Evolutionary conservation across 2,113 vertebrate genomes (phyloP), one percentile per base, ranked within the genome.

Genomic region (Nannospalax galili): DNA sequence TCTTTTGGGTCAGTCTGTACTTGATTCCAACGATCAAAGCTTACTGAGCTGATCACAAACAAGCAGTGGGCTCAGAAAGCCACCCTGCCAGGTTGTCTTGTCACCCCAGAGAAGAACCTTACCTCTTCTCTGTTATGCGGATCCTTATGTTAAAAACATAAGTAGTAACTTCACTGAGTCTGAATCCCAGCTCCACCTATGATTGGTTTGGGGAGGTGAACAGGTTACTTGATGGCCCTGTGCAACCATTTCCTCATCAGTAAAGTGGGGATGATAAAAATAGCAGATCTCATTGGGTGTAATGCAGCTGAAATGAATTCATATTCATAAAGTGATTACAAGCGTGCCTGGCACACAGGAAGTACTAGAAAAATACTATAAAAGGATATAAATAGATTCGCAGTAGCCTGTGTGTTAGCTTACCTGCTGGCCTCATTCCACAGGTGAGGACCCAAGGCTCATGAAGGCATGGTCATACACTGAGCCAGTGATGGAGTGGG

Each of bases 161-260:
- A 62, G 22, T 35, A 90, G 95, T 28, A 40, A 77, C 69, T 72
- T 89, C 11, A 70, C 22, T n/a, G 72, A 40, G 42, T 75, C 37
- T 69, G 69, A 85, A 85, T 88, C 65, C 20, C 73, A 79, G 69
- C 35, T 92, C 79, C 42, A 24, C 24, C 62, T 94, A n/a, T 84
- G 91, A 52, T 48, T 45, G 40, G 30, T 72, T 26, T 64, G 2
- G 65, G 84, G 32, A 88, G 48, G 52, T 74, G 45, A 70, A 37
- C 70, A 86, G 87, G 75, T 74, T 58, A 45, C 11, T 52, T 8
- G n/a, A 60, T 19, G 37, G 91, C 72, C 86, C 78, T 80, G 24
- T 20, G 70, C 1, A 56, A 85, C 15, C 1, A 16, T 58, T 62
- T 88, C 81, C 85, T 95, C 42, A 28, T 67, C 3, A 14, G 58